Base-by-base conservation (phyloP, 1,140 invertebrate species). In the Macrobrachium nipponense region DNA sequence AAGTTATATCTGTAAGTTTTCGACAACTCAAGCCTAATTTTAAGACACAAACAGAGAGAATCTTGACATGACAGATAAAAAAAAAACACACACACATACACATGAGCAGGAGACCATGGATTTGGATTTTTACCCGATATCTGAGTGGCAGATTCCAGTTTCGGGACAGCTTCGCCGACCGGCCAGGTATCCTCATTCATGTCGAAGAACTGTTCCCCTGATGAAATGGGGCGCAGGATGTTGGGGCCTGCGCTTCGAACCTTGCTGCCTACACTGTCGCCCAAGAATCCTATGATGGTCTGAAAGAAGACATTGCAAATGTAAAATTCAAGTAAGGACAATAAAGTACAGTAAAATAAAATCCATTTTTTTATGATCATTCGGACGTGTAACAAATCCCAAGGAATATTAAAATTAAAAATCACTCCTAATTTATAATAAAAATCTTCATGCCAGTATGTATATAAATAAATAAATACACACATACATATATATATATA, bases 171-270 rank as follows among this genome's bases (percentile, higher is more conserved):
- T 90, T 97, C 91, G 88, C 94, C 96, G 1, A 97, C 89, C 0
- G 96, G 96, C 93, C 95, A 97, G 72, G 94, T 88, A n/a, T 93
- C 91, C 89, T 94, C 93, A 87, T 96, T 93, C 0, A 94, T 95
- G 82, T 95, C 93, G 89, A 93, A 97, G 12, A 92, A 92, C 90
- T 97, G 96, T 12, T 91, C 92, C 5, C 95, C 96, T 0, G 95
- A 96, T 0, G 96, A 83, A 0, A 92, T 93, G 20, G 96, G 93
- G 18, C 87, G 72, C 36, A 23, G 66, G 17, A 95, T 88, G 4
- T 93, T 75, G 2, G 88, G 86, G 0, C 92, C 93, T 10, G 94
- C 95, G 80, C 79, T 82, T 62, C 80, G 77, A 36, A 90, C 27
- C 60, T 70, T 72, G 5, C 61, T 27, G 6, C 60, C 17, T 8